A percentile compares a stretch with the other conserved stretches of the same genome.
These are phyloP conservation scores for Crocidura indochinensis DNA, from an alignment of 2,797 vertebrate species.

Conservation along the genomic window DNA sequence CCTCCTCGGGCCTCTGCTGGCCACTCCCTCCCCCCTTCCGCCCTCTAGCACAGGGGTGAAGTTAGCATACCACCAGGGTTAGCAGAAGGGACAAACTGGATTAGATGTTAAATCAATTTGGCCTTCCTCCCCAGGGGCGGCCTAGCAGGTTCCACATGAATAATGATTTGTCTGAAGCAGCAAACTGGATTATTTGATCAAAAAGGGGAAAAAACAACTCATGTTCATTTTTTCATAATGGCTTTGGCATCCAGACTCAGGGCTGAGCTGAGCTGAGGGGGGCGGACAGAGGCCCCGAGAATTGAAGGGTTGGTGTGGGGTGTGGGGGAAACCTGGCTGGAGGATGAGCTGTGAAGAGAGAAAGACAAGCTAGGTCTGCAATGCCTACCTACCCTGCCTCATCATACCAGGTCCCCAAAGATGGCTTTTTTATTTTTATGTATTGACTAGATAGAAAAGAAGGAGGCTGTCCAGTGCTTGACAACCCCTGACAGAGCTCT, in stretches of 20 bases:
- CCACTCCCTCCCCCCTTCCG: neutral
- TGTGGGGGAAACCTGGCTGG: neutral
- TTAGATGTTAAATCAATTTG: constrained; percentile 91
- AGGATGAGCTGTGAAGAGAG: neutral
- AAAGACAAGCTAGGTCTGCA: neutral
- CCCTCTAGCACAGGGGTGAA: constrained; percentile 67
- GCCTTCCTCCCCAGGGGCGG: constrained; percentile 87
- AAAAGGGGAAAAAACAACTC: constrained; percentile 78
- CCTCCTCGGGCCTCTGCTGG: constrained; percentile 39
- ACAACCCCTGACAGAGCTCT: accelerated
- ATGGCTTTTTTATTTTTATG: neutral
- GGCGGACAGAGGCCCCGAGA: constrained; percentile 3
- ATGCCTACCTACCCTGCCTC: no score
- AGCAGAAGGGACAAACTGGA: constrained; percentile 88
- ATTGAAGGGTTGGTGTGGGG: neutral
- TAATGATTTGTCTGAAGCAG: constrained; percentile 89
- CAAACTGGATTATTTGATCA: constrained; percentile 88
- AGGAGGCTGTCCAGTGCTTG: neutral
- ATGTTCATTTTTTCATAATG: constrained; percentile 82
- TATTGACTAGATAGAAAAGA: neutral
- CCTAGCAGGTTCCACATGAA: constrained; percentile 87
- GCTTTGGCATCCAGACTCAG: constrained; percentile 76
- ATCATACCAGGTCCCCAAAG: neutral
- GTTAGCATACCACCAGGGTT: constrained; percentile 85
- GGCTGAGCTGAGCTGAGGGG: neutral